These are phyloP conservation scores for Xylophagus ater DNA, from an alignment of 2,888 invertebrate genomes.

Conservation along the genomic window DNA sequence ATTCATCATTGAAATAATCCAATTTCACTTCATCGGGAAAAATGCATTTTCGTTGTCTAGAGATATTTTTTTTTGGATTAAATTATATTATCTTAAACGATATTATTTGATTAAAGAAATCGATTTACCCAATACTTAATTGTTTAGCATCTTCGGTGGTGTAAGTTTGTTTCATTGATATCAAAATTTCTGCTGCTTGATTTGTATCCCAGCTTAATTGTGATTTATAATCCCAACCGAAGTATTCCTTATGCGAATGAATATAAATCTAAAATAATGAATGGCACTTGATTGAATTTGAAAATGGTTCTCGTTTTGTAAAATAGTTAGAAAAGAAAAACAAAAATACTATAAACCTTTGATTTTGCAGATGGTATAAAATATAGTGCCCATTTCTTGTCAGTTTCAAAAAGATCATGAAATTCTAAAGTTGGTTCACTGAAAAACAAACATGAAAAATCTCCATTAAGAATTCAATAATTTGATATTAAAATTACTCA, in stretches of 20 bases:
- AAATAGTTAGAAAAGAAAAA: not conserved
- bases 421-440: slow-evolving; percentile 26
- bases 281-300: not conserved
- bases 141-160: slow-evolving; percentile 64
- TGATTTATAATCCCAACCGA: slow-evolving; percentile 54
- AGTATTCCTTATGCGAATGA: slow-evolving; percentile 57
- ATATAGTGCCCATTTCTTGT: slow-evolving; percentile 38
- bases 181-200: slow-evolving; percentile 32
- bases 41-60: slow-evolving; percentile 57
- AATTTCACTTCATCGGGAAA: slow-evolving; percentile 56
- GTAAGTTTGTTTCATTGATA: slow-evolving; percentile 65
- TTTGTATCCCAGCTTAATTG: slow-evolving; percentile 56
- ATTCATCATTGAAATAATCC: slow-evolving; percentile 45
- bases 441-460: slow-evolving; percentile 2
- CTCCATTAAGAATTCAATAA: not conserved
- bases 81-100: not conserved
- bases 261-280: slow-evolving; percentile 40
- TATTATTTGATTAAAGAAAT: not conserved
- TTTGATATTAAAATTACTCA: slow-evolving; percentile 35
- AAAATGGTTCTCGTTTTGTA: not conserved
- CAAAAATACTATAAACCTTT: no score
- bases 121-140: slow-evolving; percentile 40
- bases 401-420: slow-evolving; percentile 38
- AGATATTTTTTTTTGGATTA: slow-evolving; percentile 5
- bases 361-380: slow-evolving; percentile 32